Base-by-base conservation (phyloP, 2,113 vertebrate species). In the Gallinago media region DNA sequence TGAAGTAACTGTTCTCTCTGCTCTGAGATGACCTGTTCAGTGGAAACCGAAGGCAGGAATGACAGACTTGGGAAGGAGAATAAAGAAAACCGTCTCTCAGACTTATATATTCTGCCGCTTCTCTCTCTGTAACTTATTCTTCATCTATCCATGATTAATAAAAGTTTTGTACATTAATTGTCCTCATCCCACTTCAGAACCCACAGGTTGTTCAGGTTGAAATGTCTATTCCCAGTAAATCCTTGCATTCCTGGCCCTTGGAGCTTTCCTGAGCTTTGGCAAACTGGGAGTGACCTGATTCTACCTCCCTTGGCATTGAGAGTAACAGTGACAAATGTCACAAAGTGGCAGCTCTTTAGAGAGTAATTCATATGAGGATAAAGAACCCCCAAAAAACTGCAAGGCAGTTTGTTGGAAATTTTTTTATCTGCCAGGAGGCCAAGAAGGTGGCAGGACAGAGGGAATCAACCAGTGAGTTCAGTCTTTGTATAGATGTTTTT, bases 181-280 rank as follows among this genome's bases (percentile, higher is more conserved):
- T 71, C 23, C 34, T 71, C 7, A 1, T 71, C 49, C 18, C 23
- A 4, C 23, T 40, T 82, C 7, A 47, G 26, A 54, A 46, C 20
- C 49, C 4, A 19, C 23, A n/a, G 54, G 56, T 25, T 47, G 27
- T 36, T 55, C 8, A 32, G 40, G 25, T 63, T n/a, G 49, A 54
- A 55, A 14, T 65, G 11, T 54, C 7, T 42, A 49, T 44, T 84
- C 49, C 42, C 49, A 38, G 20, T 32, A 36, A 73, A 31, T 56
- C 10, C 0, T 25, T 46, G 40, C 27, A 2, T 72, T 55, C 26
- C 49, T 20, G 47, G 27, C 27, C n/a, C 21, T 55, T 1, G 1
- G 58, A 73, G 68, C 49, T 62, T 47, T 47, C 49, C 32, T 21
- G 22, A 47, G n/a, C 27, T 46, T 47, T 40, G 32, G 27, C 49